Percentiles rank a stretch among this genome's conserved stretches.
Evolutionary conservation across 2,113 vertebrate genomes (phyloP).

Genomic region (Colaptes auratus): DNA sequence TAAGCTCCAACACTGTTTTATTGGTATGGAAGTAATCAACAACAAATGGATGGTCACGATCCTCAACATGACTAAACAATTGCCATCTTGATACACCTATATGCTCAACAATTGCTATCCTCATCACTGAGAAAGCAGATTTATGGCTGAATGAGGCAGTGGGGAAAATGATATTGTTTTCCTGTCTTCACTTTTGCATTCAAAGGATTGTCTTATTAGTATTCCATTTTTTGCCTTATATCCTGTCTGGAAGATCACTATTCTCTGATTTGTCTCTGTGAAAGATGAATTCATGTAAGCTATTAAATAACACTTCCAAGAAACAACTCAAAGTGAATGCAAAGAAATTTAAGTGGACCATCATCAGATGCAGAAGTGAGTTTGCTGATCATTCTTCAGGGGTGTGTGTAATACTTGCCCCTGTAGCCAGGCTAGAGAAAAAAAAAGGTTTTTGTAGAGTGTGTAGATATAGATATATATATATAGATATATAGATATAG

Average conservation of each 20-base stretch:
- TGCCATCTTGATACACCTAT: not conserved
- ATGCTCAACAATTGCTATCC: rapidly evolving
- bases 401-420: not conserved
- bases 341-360: not conserved
- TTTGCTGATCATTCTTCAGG: not conserved
- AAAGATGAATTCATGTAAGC: not conserved
- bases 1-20: rapidly evolving
- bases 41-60: not conserved
- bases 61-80: not conserved
- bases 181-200: not conserved
- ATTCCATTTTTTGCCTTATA: not conserved
- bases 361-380: not conserved
- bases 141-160: not conserved
- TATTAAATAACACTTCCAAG: not conserved
- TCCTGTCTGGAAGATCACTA: not conserved
- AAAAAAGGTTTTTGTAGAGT: not conserved
- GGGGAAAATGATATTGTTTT: not conserved
- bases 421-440: not conserved
- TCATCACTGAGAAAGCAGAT: not conserved
- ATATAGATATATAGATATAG: not conserved
- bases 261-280: not conserved
- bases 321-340: not conserved
- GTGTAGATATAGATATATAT: no score
- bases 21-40: not conserved
- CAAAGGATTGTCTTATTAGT: not conserved